phyloP scores from a whole-genome alignment of 2,113 vertebrate genomes.

The Cygnus atratus region DNA sequence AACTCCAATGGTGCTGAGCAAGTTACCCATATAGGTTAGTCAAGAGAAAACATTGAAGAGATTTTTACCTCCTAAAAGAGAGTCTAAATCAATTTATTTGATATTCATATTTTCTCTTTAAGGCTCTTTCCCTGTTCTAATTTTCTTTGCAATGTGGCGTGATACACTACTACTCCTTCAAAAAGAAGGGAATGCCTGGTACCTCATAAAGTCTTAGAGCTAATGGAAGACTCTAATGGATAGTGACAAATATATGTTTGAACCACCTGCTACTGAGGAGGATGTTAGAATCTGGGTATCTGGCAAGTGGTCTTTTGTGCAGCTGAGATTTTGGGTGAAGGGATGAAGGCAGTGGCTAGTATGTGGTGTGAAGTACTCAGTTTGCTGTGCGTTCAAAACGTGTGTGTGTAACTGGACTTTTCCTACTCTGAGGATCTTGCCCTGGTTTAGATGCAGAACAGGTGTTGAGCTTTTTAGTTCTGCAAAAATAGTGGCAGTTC shows the following conservation, averaged over 20 bases:
- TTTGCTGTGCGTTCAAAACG: background rate
- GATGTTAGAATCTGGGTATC: background rate
- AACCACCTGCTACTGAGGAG: background rate
- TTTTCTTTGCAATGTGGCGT: background rate
- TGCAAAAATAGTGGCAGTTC: background rate
- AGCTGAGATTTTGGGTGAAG: background rate
- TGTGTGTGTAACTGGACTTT: background rate
- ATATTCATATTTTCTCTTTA: background rate
- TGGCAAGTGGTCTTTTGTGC: background rate
- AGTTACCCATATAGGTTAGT: background rate
- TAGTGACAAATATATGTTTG: background rate
- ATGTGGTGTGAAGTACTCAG: rapidly evolving
- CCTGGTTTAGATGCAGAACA: background rate
- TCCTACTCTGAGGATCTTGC: background rate
- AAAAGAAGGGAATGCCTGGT: background rate
- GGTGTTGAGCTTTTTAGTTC: background rate
- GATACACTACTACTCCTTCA: background rate
- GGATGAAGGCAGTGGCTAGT: background rate
- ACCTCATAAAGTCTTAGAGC: background rate
- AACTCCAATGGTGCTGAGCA: background rate
- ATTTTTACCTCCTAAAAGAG: background rate
- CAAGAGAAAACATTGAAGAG: background rate
- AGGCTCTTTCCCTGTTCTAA: background rate
- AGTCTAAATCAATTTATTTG: background rate
- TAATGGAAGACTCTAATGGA: background rate